These are phyloP conservation scores for Mythimna impura DNA, from an alignment of 2,888 invertebrate genomes.

Conservation along the genomic window DNA sequence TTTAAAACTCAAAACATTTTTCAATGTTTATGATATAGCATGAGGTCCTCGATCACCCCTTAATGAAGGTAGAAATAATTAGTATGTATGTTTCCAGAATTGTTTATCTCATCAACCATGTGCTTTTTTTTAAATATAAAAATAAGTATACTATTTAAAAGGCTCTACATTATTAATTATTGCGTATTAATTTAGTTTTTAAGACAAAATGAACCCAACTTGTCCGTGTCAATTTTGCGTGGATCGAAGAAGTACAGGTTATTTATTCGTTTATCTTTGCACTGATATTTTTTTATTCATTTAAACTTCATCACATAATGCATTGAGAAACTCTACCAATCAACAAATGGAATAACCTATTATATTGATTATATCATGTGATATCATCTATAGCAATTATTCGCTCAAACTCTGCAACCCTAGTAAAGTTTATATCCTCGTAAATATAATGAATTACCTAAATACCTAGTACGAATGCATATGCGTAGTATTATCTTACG, in stretches of 20 bases:
- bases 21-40: background rate
- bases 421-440: background rate
- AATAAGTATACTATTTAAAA: too few species aligned
- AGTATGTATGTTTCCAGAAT: too few species aligned
- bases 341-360: background rate
- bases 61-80: background rate
- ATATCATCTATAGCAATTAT: background rate
- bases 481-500: slow-evolving; percentile 33
- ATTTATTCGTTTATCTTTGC: too few species aligned
- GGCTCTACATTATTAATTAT: too few species aligned
- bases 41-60: too few species aligned
- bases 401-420: background rate
- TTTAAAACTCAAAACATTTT: background rate
- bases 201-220: too few species aligned
- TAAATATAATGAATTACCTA: slow-evolving; percentile 10
- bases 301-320: background rate
- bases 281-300: too few species aligned
- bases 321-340: background rate
- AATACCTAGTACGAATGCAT: slow-evolving; percentile 43
- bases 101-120: background rate
- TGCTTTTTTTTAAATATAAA: too few species aligned
- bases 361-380: background rate
- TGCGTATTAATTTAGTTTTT: too few species aligned
- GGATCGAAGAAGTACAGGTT: too few species aligned
- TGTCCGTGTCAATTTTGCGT: too few species aligned